A percentile compares a stretch with the other conserved stretches of the same genome.
Evolutionary conservation across 2,113 vertebrate genomes (phyloP).

Genomic region (Apistogramma diplotaenia): DNA sequence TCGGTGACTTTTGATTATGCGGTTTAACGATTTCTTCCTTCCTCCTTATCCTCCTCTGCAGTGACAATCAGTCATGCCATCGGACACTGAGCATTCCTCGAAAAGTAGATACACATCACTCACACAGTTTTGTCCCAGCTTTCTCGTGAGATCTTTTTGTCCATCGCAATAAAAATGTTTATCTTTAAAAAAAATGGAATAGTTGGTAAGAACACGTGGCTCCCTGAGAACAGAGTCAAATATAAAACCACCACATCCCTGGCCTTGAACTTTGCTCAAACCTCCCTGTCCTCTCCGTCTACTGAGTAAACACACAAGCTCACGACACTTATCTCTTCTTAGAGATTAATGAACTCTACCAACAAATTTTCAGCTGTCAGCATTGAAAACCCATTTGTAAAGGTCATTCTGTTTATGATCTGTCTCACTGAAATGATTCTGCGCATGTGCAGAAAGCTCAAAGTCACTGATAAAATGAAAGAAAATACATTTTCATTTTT

Average conservation of each 20-base stretch:
- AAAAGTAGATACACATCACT: conserved; percentile 43
- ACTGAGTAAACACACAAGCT: not conserved
- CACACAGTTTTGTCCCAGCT: not conserved
- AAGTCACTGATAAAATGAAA: not conserved
- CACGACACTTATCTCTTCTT: not conserved
- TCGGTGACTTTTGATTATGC: conserved; percentile 26
- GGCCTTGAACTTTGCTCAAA: conserved; percentile 14
- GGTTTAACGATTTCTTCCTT: conserved; percentile 38
- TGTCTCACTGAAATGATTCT: not conserved
- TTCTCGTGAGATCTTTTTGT: not conserved
- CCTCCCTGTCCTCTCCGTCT: not conserved
- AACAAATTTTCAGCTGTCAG: not conserved
- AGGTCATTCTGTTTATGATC: not conserved
- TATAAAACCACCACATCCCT: conserved; percentile 1
- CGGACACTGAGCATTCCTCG: conserved; percentile 25
- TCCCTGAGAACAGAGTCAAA: not conserved
- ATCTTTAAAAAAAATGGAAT: not conserved
- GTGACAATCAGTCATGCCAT: conserved; percentile 44
- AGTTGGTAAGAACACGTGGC: not conserved
- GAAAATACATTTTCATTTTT: not conserved
- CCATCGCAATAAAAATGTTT: not conserved
- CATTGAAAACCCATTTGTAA: not conserved
- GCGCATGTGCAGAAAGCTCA: not conserved
- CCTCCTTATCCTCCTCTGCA: conserved; percentile 20
- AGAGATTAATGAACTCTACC: not conserved